Base-by-base conservation (phyloP, 2,888 invertebrate genomes). In the Parnassius orleans region DNA sequence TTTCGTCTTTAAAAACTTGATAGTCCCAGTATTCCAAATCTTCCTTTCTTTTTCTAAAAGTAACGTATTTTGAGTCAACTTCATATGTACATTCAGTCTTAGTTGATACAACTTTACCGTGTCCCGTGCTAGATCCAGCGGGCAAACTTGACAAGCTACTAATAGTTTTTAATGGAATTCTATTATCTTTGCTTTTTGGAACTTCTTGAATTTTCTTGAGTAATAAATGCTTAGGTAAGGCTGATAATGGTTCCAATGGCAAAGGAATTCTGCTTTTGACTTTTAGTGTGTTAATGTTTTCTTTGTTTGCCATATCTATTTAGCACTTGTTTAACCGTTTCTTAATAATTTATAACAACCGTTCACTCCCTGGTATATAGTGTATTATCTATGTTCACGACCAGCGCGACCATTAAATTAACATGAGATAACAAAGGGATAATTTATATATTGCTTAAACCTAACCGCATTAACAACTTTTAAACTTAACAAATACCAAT, bases 401-500 rank as follows among this genome's bases (percentile, higher is more conserved):
- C 85, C 84, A 72, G 86, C 85, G 75, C 68, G 78, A 78, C 75
- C 71, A 74, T 76, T 78, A 69, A 61, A 74, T 76, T 77, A 69
- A 61, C 62, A 19, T 65, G 33, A 46, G 24, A 2, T 59, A 53
- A 53, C 10, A 10, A 11, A 10, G 11, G 53, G 62, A 50, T 19
- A 41, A 55, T 61, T 41, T 51, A 47, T 10, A 19, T 57, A 33
- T 24, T 46, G 11, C 15, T 15, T 57, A 12, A 10, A 70, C 64
- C 43, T 74, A 79, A 77, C 77, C 70, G 52, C 77, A 61, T 46
- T 57, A 47, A 1, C 9, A 42, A 60, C 15, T 9, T 14, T 2
- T 47, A 14, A 24, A 24, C 24, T 24, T 24, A 15, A 15, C 15
- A 2, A 24, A 24, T 24, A 24, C 3, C 5, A 24, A 24, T 5